Evolutionary conservation across 2,113 vertebrate genomes (phyloP).

Genomic region (Sorex fumeus): DNA sequence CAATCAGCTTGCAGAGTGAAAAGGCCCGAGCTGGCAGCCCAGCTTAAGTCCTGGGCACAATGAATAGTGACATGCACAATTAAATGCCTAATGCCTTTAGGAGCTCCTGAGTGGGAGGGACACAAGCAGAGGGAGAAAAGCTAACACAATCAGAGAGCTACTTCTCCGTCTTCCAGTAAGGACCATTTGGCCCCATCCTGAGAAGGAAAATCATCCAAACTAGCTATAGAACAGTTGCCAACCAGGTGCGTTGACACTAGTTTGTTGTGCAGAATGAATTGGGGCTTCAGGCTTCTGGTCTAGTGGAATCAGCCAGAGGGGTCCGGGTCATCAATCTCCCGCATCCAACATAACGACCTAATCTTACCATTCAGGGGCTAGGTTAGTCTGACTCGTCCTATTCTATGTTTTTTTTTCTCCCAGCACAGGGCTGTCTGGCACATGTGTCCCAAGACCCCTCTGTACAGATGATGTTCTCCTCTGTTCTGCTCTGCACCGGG

Average conservation of each 20-base stretch:
- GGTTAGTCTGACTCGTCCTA: background rate
- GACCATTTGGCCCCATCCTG: background rate
- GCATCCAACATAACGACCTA: background rate
- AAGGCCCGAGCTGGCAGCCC: slow-evolving; percentile 47
- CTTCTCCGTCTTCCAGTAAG: slow-evolving; percentile 22
- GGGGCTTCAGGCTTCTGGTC: background rate
- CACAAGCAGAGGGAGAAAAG: slow-evolving; percentile 61
- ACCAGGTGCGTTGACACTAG: accelerated
- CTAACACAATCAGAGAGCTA: slow-evolving; percentile 5
- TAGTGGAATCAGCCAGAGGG: background rate
- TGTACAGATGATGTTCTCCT: background rate
- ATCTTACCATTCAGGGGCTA: background rate
- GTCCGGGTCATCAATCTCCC: background rate
- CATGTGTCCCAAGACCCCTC: too few species aligned
- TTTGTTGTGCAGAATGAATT: background rate
- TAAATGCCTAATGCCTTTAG: slow-evolving; percentile 70
- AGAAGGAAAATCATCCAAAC: background rate
- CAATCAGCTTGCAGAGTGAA: slow-evolving; percentile 55
- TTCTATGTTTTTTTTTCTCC: background rate
- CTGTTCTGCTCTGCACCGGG: background rate
- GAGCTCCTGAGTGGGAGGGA: background rate
- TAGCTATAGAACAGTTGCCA: background rate
- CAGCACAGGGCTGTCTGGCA: too few species aligned
- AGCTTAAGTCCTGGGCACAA: slow-evolving; percentile 53
- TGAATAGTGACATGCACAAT: slow-evolving; percentile 56